Evolutionary conservation across 2,888 invertebrate genomes (phyloP).

Genomic region (Leucophenga montana): DNA sequence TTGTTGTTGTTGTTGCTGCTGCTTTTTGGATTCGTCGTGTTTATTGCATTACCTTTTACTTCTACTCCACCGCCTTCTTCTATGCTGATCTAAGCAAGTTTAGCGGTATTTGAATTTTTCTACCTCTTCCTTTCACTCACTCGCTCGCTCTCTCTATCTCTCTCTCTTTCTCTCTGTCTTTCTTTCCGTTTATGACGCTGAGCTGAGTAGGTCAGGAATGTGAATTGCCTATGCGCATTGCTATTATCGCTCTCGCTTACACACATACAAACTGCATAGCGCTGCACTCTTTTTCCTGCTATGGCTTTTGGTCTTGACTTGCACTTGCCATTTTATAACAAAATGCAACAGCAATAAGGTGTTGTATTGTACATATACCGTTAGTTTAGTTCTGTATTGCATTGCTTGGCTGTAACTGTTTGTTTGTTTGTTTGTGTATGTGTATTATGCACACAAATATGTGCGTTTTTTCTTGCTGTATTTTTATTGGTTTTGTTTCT

Average conservation of each 20-base stretch:
- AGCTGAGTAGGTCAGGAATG: constrained; percentile 61
- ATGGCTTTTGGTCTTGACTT: constrained; percentile 53
- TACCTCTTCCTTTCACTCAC: neutral
- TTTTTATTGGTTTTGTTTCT: constrained; percentile 26
- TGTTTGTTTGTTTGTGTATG: neutral
- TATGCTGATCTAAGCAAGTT: neutral
- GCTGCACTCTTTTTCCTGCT: neutral
- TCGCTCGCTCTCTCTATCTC: neutral
- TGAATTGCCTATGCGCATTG: constrained; percentile 43
- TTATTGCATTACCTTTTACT: constrained; percentile 22
- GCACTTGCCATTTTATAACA: constrained; percentile 45
- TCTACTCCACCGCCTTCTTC: too few species aligned
- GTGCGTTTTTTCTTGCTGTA: neutral
- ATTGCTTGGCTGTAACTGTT: constrained; percentile 31
- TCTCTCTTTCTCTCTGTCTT: neutral
- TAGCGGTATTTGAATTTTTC: neutral
- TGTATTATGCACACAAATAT: neutral
- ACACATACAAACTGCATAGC: neutral
- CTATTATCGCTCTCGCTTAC: constrained; percentile 31
- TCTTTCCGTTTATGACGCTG: constrained; percentile 19
- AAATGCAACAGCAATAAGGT: constrained; percentile 6
- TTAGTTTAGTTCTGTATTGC: constrained; percentile 54
- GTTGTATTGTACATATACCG: constrained; percentile 48
- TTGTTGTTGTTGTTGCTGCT: constrained; percentile 29
- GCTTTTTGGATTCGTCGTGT: too few species aligned